Evolutionary conservation across 2,797 vertebrate species (phyloP).

Genomic region (Acrossocheilus wenchowensis): DNA sequence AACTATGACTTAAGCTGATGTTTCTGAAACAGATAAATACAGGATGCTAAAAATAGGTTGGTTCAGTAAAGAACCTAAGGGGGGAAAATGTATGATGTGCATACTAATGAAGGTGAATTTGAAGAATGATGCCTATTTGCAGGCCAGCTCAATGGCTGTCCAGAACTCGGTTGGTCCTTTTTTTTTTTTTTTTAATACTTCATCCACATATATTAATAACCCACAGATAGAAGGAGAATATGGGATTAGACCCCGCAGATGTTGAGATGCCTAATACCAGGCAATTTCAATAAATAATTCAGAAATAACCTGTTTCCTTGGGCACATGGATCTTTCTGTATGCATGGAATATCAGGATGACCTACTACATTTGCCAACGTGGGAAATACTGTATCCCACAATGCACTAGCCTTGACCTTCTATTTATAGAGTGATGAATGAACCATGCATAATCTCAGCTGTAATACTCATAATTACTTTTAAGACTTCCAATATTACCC

Average conservation of each 20-base stretch:
- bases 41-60: not conserved
- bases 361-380: not conserved
- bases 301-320: not conserved
- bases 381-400: not conserved
- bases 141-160: conserved; percentile 10
- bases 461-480: not conserved
- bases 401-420: not conserved
- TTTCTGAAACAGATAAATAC: not conserved
- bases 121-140: not conserved
- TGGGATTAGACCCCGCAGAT: conserved; percentile 70
- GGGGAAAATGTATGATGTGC: not conserved
- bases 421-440: conserved; percentile 1
- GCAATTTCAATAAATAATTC: conserved; percentile 57
- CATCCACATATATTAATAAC: conserved; percentile 45
- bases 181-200: not conserved
- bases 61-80: not conserved
- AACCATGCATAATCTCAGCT: not conserved
- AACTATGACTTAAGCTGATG: not conserved
- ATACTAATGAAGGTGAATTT: not conserved
- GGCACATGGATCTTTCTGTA: not conserved
- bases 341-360: not conserved
- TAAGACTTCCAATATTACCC: not conserved
- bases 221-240: conserved; percentile 50
- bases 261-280: conserved; percentile 60
- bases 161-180: conserved; percentile 57